These are phyloP conservation scores for Heliconius hewitsoni DNA, from an alignment of 1,140 invertebrate species.

Conservation along the genomic window DNA sequence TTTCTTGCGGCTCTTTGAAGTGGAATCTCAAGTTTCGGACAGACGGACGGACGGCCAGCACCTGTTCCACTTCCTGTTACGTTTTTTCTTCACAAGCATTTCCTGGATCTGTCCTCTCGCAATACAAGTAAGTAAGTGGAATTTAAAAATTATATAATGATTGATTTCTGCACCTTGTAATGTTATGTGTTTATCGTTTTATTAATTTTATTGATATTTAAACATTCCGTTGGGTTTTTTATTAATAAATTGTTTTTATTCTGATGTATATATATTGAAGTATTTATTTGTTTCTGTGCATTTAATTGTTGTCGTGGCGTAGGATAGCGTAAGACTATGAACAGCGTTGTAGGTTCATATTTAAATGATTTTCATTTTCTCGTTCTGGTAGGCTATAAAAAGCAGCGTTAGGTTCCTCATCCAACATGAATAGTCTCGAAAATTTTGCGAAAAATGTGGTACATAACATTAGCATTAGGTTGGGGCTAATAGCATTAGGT, in stretches of 20 bases:
- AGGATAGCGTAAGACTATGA: no score
- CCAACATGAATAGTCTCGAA: no score
- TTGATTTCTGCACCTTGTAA: slow-evolving; percentile 14
- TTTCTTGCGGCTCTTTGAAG: slow-evolving; percentile 33
- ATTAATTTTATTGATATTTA: slow-evolving; percentile 5
- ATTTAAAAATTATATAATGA: slow-evolving; percentile 13
- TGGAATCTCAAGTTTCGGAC: slow-evolving; percentile 48
- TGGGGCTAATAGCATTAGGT: no score
- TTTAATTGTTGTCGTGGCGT: no score
- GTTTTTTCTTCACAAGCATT: slow-evolving; percentile 51
- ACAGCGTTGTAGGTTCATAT: no score
- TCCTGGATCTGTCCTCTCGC: slow-evolving; percentile 46
- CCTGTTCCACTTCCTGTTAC: slow-evolving; percentile 54
- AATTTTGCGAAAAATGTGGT: no score
- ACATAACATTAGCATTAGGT: no score
- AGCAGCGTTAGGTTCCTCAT: no score
- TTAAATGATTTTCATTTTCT: no score
- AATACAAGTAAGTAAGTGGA: slow-evolving; percentile 9
- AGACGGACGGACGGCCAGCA: slow-evolving; percentile 50
- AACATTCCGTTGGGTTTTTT: neutral
- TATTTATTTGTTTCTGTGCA: no score
- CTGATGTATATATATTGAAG: no score
- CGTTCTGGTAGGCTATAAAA: no score
- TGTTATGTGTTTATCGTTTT: neutral
- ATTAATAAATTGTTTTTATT: neutral